Base-by-base conservation (phyloP, 2,797 vertebrate species). In the Takifugu ocellatus region DNA sequence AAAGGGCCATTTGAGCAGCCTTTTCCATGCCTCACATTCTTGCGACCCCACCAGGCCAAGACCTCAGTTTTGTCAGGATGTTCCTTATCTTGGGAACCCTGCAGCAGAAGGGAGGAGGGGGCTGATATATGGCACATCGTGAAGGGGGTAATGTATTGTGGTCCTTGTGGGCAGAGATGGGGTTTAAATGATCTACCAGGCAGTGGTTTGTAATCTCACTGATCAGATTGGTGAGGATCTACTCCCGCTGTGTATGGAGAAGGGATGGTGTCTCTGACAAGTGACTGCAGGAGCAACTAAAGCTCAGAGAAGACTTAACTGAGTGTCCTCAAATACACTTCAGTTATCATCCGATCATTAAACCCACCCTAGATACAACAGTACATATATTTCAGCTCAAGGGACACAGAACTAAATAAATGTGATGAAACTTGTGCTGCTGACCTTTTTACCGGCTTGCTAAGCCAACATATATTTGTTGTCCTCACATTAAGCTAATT, bases 101-200 rank as follows among this genome's bases (percentile, higher is more conserved):
- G 73, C 58, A 64, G 68, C 55, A 33, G 68, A 44, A 3, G 53
- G 50, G 33, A n/a, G 11, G 50, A 45, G 46, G 52, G 66, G 74
- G 72, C 72, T 85, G 84, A 90, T 84, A 72, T 85, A 86, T 82
- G 76, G 17, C 17, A n/a, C 63, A 21, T 67, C 46, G 54, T 50
- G 24, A 15, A 0, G 49, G 70, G 61, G 60, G 72, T 83, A 86
- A 89, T 82, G 78, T 54, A 83, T 80, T 68, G 71, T 74, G 70
- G 76, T 78, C 76, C 74, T 81, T 63, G 69, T 71, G 77, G 81
- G 78, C 74, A 75, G 80, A 82, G 83, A 88, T 84, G 83, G 83
- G 83, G 76, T 88, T 81, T 87, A 84, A 87, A 90, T 91, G 84
- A 89, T 88, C 81, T 85, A 86, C 68, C 81, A 80, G 70, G 56